Evolutionary conservation across 2,113 vertebrate genomes (phyloP), one percentile per base, ranked within the genome.

Genomic region (Hemiscyllium ocellatum): DNA sequence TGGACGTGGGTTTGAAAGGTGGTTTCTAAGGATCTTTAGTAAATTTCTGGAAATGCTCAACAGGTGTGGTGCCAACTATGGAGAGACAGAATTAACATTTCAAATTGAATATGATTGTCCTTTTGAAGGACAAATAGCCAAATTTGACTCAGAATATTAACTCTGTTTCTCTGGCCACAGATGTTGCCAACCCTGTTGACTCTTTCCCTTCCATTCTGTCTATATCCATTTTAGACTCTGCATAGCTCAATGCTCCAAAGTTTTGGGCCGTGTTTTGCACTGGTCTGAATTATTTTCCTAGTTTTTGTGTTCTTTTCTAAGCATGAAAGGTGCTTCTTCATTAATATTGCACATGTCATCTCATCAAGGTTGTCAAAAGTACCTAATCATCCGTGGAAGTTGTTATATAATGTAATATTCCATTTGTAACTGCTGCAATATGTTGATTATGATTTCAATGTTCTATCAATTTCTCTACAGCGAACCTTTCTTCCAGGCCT

Each of bases 171-270:
- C 4, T 33, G 6, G 0, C 26, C 26, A 76, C 26, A 76, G 26
- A 76, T 76, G 70, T 7, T 8, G 70, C 70, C 66, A 12, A 8
- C 33, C 26, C 70, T 76, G 26, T 7, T 72, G 69, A 70, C 20
- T 70, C 22, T 20, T 69, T 20, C 19, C 19, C 1, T 3, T 20
- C 20, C 68, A 19, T 68, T 72, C 70, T 72, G 70, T 72, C 29
- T 72, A 29, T 72, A 26, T 72, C 7, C 72, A 37, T 26, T 70
- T 72, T 95, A 70, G 66, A 42, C n/a, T 94, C 65, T 94, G 69
- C 91, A 94, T 37, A 94, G 10, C 68, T 95, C 37, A 70, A 3
- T 94, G 66, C 70, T 94, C 37, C 68, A 50, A 95, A 91, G n/a
- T 33, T 37, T 91, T 1, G 89, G 65, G 20, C 66, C 93, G 72